phyloP scores from a whole-genome alignment of 2,113 vertebrate genomes.

The Oenanthe melanoleuca region DNA sequence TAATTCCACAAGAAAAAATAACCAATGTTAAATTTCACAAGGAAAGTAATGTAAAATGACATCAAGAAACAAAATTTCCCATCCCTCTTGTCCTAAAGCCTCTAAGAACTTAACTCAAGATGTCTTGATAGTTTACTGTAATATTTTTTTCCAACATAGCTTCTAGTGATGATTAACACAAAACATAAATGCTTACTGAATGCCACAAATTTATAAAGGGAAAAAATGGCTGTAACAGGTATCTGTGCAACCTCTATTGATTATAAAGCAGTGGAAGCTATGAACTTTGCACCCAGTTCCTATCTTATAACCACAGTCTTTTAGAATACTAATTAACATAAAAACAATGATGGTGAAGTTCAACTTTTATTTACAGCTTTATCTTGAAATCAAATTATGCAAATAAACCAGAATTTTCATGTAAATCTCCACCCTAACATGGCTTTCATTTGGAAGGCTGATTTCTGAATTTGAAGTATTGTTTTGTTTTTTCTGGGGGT shows the following conservation, averaged over 20 bases:
- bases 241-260: neutral
- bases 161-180: neutral
- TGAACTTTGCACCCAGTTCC: neutral
- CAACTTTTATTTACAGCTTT: neutral
- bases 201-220: neutral
- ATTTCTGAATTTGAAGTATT: neutral
- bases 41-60: neutral
- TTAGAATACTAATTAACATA: neutral
- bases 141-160: neutral
- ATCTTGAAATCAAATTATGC: neutral
- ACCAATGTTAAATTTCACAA: neutral
- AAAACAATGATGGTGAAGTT: neutral
- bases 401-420: neutral
- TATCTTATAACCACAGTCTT: neutral
- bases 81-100: neutral
- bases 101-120: neutral
- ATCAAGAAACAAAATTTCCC: neutral
- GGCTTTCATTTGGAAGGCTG: neutral
- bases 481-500: neutral
- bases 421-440: neutral
- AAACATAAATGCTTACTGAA: neutral
- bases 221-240: neutral
- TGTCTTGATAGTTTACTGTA: fast-evolving
- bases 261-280: neutral
- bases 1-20: neutral